These are phyloP conservation scores for Eupithecia subumbrata DNA, from an alignment of 2,888 invertebrate species.

Conservation along the genomic window DNA sequence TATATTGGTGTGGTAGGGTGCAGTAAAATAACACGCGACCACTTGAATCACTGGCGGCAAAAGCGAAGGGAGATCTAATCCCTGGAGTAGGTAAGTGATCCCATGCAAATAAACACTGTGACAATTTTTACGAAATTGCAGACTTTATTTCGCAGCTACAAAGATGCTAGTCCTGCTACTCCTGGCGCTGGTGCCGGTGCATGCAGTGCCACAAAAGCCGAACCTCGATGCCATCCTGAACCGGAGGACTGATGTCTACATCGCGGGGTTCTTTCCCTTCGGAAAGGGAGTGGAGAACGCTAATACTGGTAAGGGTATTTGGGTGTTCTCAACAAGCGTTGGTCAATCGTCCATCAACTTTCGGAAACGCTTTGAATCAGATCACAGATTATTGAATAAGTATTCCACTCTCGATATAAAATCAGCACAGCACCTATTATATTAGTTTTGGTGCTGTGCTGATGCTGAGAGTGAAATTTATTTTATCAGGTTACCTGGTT, in stretches of 20 bases:
- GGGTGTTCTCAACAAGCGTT: background rate
- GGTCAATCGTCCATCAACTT: background rate
- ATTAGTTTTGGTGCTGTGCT: background rate
- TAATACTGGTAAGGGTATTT: conserved; percentile 86
- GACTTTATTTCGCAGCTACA: conserved; percentile 28
- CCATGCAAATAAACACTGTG: no score
- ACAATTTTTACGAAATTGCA: no score
- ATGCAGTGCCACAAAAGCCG: conserved; percentile 84
- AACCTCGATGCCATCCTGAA: conserved; percentile 85
- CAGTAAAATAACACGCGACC: no score
- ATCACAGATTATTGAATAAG: background rate
- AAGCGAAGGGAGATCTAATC: no score
- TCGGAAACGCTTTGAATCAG: background rate
- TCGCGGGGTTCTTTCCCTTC: conserved; percentile 96
- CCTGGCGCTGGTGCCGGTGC: conserved; percentile 48
- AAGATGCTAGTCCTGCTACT: conserved; percentile 54
- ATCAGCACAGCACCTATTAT: background rate
- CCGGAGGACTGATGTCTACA: conserved; percentile 93
- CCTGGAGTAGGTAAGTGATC: no score
- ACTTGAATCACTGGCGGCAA: no score
- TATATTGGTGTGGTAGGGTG: no score
- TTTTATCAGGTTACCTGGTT: background rate
- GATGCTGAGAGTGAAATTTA: background rate
- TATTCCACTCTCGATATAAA: background rate
- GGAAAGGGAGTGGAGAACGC: conserved; percentile 92